phyloP scores from a whole-genome alignment of 1,140 invertebrate genomes.

The Andricus grossulariae region DNA sequence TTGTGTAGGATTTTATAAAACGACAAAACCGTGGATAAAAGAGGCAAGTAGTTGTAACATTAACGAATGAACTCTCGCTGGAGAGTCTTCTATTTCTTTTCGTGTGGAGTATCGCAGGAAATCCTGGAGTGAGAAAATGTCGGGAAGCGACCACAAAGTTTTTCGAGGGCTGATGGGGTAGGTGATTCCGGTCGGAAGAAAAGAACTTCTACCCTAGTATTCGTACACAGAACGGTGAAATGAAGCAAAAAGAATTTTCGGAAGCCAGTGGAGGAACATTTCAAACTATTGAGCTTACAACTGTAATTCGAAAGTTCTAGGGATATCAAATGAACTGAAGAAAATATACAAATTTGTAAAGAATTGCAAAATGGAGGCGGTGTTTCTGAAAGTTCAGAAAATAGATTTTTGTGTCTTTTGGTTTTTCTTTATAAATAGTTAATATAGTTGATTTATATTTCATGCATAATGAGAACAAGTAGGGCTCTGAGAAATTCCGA shows the following conservation, averaged over 20 bases:
- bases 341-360: too few species aligned
- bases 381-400: too few species aligned
- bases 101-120: not conserved
- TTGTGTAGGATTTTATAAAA: not conserved
- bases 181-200: not conserved
- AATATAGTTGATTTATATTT: too few species aligned
- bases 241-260: not conserved
- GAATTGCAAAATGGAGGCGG: too few species aligned
- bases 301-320: not conserved
- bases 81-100: conserved; percentile 13
- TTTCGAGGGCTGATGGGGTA: conserved; percentile 14
- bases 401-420: too few species aligned
- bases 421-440: too few species aligned
- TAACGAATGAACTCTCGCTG: conserved; percentile 2
- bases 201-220: conserved; percentile 8
- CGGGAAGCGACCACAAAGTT: conserved; percentile 21
- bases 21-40: not conserved
- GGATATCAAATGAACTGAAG: too few species aligned
- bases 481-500: too few species aligned
- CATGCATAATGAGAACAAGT: too few species aligned
- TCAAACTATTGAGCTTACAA: not conserved
- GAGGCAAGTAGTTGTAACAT: not conserved
- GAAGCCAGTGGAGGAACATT: not conserved
- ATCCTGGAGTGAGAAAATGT: conserved; percentile 3
- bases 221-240: not conserved